phyloP scores from a whole-genome alignment of 2,113 vertebrate genomes.

The Nesoenas mayeri region DNA sequence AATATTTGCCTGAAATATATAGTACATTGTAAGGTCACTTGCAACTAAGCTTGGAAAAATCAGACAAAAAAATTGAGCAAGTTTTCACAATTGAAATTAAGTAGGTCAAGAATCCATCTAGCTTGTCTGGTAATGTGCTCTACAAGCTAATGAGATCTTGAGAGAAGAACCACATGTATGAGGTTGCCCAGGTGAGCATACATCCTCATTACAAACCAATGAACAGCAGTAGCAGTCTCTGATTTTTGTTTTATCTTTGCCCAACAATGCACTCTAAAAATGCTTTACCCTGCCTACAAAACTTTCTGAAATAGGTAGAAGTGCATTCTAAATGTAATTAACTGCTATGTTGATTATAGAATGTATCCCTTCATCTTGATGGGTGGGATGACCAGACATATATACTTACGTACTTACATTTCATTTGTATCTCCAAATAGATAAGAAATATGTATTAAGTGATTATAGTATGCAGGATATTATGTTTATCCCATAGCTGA shows the following conservation, averaged over 20 bases:
- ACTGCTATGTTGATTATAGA: slow-evolving; percentile 39
- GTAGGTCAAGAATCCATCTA: slow-evolving; percentile 65
- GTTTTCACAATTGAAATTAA: slow-evolving; percentile 64
- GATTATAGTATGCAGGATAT: slow-evolving; percentile 40
- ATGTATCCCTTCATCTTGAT: slow-evolving; percentile 55
- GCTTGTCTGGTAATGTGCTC: slow-evolving; percentile 56
- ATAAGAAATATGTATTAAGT: slow-evolving; percentile 53
- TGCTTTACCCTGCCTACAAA: slow-evolving; percentile 9
- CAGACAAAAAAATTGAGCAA: slow-evolving; percentile 43
- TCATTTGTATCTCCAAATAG: slow-evolving; percentile 51
- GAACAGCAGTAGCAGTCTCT: slow-evolving; percentile 11
- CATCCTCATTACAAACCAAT: slow-evolving; percentile 60
- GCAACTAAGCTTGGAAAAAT: slow-evolving; percentile 49
- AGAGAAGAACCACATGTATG: slow-evolving; percentile 67
- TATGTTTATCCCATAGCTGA: slow-evolving; percentile 59
- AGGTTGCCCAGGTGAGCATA: slow-evolving; percentile 69
- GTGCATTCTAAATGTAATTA: slow-evolving; percentile 47
- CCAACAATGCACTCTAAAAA: slow-evolving; percentile 28
- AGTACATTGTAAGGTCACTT: slow-evolving; percentile 67
- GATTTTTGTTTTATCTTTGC: slow-evolving; percentile 61
- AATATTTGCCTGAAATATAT: slow-evolving; percentile 62
- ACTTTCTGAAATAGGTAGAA: slow-evolving; percentile 42
- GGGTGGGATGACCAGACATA: slow-evolving; percentile 61
- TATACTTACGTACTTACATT: slow-evolving; percentile 12
- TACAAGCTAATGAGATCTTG: slow-evolving; percentile 73